Evolutionary conservation across 2,797 vertebrate species (phyloP).

Genomic region (Nasua narica): DNA sequence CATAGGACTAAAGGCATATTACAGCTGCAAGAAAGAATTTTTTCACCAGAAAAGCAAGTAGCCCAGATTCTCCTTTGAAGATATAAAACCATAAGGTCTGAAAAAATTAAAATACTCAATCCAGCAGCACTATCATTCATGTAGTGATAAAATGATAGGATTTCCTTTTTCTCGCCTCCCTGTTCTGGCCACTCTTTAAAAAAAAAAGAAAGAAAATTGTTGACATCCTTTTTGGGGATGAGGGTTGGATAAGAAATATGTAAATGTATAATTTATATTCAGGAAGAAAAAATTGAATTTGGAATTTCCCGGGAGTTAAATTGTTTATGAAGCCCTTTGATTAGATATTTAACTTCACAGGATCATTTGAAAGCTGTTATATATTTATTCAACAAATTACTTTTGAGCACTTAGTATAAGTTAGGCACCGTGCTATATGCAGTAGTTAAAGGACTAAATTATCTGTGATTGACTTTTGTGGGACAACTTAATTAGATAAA

Average conservation of each 20-base stretch:
- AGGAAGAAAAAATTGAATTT: constrained; percentile 22
- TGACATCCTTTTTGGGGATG: background rate
- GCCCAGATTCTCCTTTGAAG: background rate
- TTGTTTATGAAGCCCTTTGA: background rate
- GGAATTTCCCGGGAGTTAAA: background rate
- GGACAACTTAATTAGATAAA: background rate
- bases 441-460: background rate
- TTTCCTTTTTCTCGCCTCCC: constrained; percentile 27
- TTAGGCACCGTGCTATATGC: background rate
- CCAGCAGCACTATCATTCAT: constrained; percentile 24
- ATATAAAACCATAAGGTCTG: background rate
- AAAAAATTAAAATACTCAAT: constrained; percentile 24
- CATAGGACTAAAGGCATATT: background rate
- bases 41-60: constrained; percentile 22
- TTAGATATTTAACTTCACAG: background rate
- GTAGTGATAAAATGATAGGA: constrained; percentile 1
- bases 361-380: background rate
- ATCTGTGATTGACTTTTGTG: background rate
- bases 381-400: background rate
- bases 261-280: background rate
- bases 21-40: background rate
- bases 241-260: background rate
- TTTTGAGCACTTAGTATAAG: background rate
- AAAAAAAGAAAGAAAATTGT: background rate
- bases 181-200: background rate